Evolutionary conservation across 2,113 vertebrate genomes (phyloP), one percentile per base, ranked within the genome.

Genomic region (Halcyon malimbica): DNA sequence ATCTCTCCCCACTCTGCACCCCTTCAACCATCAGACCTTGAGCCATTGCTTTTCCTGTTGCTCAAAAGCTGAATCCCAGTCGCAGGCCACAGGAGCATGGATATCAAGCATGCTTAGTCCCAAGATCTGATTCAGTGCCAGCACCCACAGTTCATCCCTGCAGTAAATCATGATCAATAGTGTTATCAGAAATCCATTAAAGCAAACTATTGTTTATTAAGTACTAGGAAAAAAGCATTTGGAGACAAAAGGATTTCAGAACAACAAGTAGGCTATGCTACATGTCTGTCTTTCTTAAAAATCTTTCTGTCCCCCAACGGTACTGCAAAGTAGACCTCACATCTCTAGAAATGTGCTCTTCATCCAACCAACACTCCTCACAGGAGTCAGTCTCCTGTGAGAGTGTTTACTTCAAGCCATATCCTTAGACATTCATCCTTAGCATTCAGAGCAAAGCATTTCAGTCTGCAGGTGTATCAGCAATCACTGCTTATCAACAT

Each of bases 151-250:
- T 9, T 77, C 71, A 35, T 67, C 54, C 92, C 69, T 41, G 65
- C 31, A 83, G 90, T 48, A 70, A 85, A 53, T 64, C 70, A n/a
- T 48, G 64, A 90, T 88, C 92, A 56, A 20, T 84, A 88, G n/a
- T 4, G 4, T 64, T 92, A 96, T 96, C 85, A 83, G 90, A 92
- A 94, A 80, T 41, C 10, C 77, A 48, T 90, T 91, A 48, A 70
- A 93, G 41, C 44, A 82, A 96, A 85, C 67, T 53, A 15, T 23
- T 93, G 76, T 81, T 95, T 93, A 81, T 89, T 92, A 81, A 87
- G 44, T 54, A 29, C 31, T 13, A 48, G 39, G 56, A 93, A 83
- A 59, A 96, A 94, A 93, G 33, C 0, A 0, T 77, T 77, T 70
- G 48, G 80, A 93, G 64, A 76, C 83, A 87, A 93, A 89, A 83